Conservation (phyloP, 2,797 vertebrate genomes). For the Acanthornis magna region DNA sequence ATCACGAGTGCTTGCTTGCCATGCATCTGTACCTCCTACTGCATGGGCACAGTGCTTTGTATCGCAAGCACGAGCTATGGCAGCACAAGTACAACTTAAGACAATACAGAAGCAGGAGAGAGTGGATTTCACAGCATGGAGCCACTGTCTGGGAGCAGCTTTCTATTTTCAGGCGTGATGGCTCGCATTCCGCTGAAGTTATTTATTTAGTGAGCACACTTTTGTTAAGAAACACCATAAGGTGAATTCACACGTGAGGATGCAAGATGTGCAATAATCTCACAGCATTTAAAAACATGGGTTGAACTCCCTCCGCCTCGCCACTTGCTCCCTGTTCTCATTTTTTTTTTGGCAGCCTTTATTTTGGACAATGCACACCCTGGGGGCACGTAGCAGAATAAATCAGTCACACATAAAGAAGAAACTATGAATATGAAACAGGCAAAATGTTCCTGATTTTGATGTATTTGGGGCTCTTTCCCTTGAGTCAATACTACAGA, state of each 20-base stretch:
- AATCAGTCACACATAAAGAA: conserved; percentile 63
- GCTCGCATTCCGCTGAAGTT: not conserved
- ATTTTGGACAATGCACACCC: conserved; percentile 62
- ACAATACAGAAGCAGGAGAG: not conserved
- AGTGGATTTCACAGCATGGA: not conserved
- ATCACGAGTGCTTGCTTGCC: not conserved
- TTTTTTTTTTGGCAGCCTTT: conserved; percentile 61
- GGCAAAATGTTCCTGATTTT: conserved; percentile 32
- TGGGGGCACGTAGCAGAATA: conserved; percentile 34
- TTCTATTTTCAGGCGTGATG: not conserved
- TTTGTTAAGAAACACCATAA: not conserved
- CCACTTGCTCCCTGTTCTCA: not conserved
- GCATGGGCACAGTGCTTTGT: not conserved
- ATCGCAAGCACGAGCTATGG: not conserved
- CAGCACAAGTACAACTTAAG: not conserved
- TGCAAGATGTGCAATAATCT: not conserved
- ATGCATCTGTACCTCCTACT: not conserved
- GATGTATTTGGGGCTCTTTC: conserved; percentile 36
- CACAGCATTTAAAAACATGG: not conserved
- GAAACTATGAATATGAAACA: conserved; percentile 60
- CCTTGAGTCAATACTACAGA: conserved; percentile 36
- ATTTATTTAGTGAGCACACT: not conserved
- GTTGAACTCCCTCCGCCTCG: not conserved
- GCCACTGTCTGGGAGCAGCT: conserved; percentile 19
- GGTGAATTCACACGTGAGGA: conserved; percentile 31